Evolutionary conservation across 2,888 invertebrate genomes (phyloP).

Genomic region (Pherbina coryleti): DNA sequence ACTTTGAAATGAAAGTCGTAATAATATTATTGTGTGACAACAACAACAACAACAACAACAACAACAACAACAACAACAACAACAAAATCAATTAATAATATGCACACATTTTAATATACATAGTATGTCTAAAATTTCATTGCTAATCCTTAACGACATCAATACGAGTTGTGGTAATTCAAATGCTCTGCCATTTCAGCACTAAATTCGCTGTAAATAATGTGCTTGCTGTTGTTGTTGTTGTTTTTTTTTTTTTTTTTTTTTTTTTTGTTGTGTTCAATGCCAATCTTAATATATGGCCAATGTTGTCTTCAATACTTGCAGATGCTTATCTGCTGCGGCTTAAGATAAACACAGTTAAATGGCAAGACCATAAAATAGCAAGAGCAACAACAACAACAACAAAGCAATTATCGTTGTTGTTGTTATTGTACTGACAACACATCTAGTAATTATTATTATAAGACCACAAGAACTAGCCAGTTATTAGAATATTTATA

Average conservation of each 20-base stretch:
- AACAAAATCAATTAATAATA: no score
- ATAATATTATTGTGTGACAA: no score
- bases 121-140: neutral
- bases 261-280: neutral
- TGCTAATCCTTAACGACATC: neutral
- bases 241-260: no score
- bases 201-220: conserved; percentile 6
- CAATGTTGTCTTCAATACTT: neutral
- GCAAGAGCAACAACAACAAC: no score
- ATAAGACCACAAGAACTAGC: neutral
- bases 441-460: neutral
- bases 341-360: conserved; percentile 3
- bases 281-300: neutral
- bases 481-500: neutral
- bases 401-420: neutral
- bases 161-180: no score
- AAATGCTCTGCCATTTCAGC: neutral
- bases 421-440: conserved; percentile 13
- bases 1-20: no score
- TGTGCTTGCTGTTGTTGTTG: neutral
- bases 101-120: neutral
- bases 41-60: no score
- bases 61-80: no score
- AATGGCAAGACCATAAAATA: neutral
- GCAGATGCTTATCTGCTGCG: neutral